Evolutionary conservation across 2,888 invertebrate genomes (phyloP).

Genomic region (Allacma fusca): DNA sequence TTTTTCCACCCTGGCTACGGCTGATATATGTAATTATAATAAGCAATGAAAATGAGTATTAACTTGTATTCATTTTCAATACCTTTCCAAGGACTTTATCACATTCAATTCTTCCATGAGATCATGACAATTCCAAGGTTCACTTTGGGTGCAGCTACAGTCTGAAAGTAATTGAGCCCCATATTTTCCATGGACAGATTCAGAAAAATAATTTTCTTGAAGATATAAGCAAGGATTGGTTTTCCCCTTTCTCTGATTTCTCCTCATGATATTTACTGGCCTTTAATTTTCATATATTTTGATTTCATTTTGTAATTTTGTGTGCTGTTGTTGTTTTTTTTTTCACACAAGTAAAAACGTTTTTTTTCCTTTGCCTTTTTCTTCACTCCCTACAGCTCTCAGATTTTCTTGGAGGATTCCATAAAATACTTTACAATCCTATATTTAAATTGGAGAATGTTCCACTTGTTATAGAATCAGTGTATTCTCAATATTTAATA

Average conservation of each 20-base stretch:
- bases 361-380: conserved; percentile 11
- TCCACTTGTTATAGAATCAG: neutral
- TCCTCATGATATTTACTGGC: conserved; percentile 8
- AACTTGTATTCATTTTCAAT: neutral
- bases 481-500: neutral
- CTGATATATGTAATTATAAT: too few relatives aligned
- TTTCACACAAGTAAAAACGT: neutral
- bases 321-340: neutral
- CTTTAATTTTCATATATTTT: neutral
- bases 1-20: too few relatives aligned
- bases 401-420: too few relatives aligned
- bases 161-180: conserved; percentile 45
- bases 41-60: too few relatives aligned
- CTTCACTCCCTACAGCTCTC: neutral
- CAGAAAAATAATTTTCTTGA: conserved; percentile 6
- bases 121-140: neutral
- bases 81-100: neutral
- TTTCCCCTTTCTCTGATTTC: neutral
- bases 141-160: conserved; percentile 5
- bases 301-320: too few relatives aligned
- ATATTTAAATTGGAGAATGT: conserved; percentile 5
- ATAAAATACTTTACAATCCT: neutral
- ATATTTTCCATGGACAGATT: conserved; percentile 37
- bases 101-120: neutral
- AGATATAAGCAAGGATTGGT: neutral